phyloP scores from a whole-genome alignment of 2,797 vertebrate genomes.

The Microctenopoma lineatum region DNA sequence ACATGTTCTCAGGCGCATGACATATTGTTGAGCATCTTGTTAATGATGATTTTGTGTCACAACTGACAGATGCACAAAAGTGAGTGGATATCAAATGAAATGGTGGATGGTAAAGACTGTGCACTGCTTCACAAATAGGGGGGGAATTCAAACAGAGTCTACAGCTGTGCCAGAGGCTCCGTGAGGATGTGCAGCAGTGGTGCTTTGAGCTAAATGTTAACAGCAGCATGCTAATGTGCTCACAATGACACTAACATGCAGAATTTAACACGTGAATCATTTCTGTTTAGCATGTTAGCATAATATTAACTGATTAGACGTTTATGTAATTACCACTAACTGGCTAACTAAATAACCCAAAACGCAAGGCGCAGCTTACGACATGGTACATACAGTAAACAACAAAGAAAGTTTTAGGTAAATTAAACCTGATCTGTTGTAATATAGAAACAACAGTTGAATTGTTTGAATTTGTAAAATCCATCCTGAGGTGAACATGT shows the following conservation, averaged over 20 bases:
- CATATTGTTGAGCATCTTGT: conserved; percentile 33
- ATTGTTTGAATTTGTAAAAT: not conserved
- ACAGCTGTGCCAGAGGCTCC: not conserved
- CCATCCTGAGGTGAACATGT: not conserved
- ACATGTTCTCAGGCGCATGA: not conserved
- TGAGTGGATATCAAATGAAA: conserved; percentile 3
- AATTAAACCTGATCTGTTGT: not conserved
- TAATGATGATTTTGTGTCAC: no score
- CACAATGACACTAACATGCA: not conserved
- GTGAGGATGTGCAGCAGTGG: not conserved
- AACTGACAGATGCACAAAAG: not conserved
- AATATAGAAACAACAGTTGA: not conserved
- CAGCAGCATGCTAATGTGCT: conserved; percentile 5
- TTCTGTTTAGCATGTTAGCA: not conserved
- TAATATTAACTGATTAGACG: no score
- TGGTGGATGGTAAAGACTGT: not conserved
- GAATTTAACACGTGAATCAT: not conserved
- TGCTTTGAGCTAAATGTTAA: conserved; percentile 13
- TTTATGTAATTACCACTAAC: not conserved
- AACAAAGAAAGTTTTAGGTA: not conserved
- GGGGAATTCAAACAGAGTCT: not conserved
- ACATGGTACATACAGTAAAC: no score
- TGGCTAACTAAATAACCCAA: not conserved
- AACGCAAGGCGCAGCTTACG: not conserved
- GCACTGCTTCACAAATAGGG: conserved; percentile 1